Evolutionary conservation across 2,888 invertebrate species (phyloP).

Genomic region (Nemoura dubitans): DNA sequence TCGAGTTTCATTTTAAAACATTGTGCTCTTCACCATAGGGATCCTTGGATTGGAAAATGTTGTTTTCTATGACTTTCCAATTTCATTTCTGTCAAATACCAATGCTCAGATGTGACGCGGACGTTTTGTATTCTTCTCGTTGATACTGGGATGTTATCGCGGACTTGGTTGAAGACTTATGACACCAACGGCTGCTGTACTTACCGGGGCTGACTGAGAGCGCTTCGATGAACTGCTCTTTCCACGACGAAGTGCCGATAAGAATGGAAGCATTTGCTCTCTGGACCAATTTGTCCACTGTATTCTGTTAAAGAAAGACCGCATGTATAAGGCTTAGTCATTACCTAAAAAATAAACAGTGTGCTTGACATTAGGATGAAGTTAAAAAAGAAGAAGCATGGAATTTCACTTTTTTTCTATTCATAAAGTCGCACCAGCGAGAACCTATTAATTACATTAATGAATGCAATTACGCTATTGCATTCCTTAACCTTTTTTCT

Average conservation of each 20-base stretch:
- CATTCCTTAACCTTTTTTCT: not conserved
- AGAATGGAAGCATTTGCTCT: slow-evolving; percentile 95
- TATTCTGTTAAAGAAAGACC: slow-evolving; percentile 73
- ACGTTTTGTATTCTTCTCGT: too few species aligned
- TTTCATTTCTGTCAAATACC: too few species aligned
- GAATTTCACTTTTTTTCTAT: not conserved
- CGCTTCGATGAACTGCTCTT: slow-evolving; percentile 97
- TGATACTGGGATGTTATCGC: too few species aligned
- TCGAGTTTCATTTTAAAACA: too few species aligned
- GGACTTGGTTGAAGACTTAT: too few species aligned
- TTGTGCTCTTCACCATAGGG: too few species aligned
- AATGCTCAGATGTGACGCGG: too few species aligned
- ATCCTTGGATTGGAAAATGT: too few species aligned
- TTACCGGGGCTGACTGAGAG: slow-evolving; percentile 90
- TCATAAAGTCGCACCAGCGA: not conserved
- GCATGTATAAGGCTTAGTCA: too few species aligned
- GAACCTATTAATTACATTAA: not conserved
- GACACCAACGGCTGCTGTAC: too few species aligned
- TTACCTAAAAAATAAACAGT: too few species aligned
- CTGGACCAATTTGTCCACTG: slow-evolving; percentile 97
- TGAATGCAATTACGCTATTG: slow-evolving; percentile 19
- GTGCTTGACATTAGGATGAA: not conserved
- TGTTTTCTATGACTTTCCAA: too few species aligned
- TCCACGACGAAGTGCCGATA: slow-evolving; percentile 95
- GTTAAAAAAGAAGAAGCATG: not conserved